Conservation (phyloP, 2,888 invertebrate species). For the Catotricha subobsoleta region DNA sequence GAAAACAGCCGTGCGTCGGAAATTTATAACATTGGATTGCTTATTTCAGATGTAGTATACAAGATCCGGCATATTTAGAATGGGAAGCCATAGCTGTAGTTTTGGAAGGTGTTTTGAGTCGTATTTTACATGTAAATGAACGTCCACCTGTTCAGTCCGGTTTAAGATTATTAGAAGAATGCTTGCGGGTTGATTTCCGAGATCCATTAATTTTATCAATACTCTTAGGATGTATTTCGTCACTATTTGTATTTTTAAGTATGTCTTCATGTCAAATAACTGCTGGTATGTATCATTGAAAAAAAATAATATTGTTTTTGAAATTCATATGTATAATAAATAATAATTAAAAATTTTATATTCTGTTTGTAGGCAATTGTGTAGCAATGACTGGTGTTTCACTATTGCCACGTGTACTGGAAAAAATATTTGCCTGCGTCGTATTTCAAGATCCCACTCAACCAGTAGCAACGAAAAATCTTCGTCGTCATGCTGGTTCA, state of each 20-base stretch:
- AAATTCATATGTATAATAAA: too few relatives aligned
- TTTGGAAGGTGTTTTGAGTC: slow-evolving; percentile 68
- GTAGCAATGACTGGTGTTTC: slow-evolving; percentile 45
- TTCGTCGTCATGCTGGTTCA: slow-evolving; percentile 75
- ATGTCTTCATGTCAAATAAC: slow-evolving; percentile 69
- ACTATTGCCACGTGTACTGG: slow-evolving; percentile 59
- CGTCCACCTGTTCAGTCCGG: slow-evolving; percentile 60
- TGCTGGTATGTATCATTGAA: slow-evolving; percentile 15
- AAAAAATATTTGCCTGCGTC: slow-evolving; percentile 75
- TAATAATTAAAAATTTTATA: too few relatives aligned
- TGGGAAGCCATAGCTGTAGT: slow-evolving; percentile 64
- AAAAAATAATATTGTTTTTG: too few relatives aligned
- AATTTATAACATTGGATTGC: background rate
- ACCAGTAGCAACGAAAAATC: slow-evolving; percentile 50
- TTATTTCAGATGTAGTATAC: slow-evolving; percentile 26
- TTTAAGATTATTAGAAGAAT: slow-evolving; percentile 56
- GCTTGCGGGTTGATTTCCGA: slow-evolving; percentile 52
- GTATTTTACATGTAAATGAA: slow-evolving; percentile 52
- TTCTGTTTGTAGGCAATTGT: slow-evolving; percentile 31
- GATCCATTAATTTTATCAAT: slow-evolving; percentile 70
- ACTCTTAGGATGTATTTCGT: slow-evolving; percentile 78
- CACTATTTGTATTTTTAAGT: slow-evolving; percentile 76
- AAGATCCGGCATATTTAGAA: slow-evolving; percentile 55
- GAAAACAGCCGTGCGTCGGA: too few relatives aligned
- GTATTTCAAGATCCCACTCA: slow-evolving; percentile 41